Evolutionary conservation across 2,797 vertebrate species (phyloP), one percentile per base, ranked within the genome.

Genomic region (Saxicola maurus): DNA sequence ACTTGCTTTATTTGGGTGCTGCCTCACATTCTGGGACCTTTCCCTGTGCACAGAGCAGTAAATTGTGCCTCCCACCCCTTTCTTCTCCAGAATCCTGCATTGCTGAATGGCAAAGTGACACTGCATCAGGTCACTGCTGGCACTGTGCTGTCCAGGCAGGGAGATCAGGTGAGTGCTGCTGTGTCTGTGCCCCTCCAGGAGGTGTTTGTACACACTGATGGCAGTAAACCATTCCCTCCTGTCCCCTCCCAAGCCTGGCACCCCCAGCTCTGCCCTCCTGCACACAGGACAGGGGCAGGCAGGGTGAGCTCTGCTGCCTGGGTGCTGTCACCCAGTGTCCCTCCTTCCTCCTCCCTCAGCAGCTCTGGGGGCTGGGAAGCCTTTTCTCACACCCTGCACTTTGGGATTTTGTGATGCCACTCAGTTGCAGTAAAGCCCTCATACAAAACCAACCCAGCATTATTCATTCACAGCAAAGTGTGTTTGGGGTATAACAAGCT

Each of bases 91-190:
- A 97, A 99, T 46, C 96, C 97, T 40, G 96, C 77, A 0, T 84
- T 99, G 81, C 49, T 99, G 92, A 98, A 99, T 5, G 98, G 98
- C 38, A 98, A 98, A 84, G 98, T 99, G 92, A 98, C 96, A 0
- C 96, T 99, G 74, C 98, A 98, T 11, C 98, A 99, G 13, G 98
- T 98, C 37, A 98, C 98, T 69, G 98, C 98, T 7, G 98, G 98
- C 64, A 97, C 97, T 3, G 93, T 98, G 56, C 97, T 99, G 27
- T 98, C 98, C 1, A 97, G 96, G 69, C 98, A 99, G 83, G 99
- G 99, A 55, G 99, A 99, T 90, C 99, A 99, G 98, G 99, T 99
- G 73, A 97, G 98, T n/a, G 23, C 68, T 84, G 6, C 56, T 64
- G 11, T 5, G 16, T 9, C 38, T 77, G 42, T 73, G 40, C 6